phyloP scores from a whole-genome alignment of 1,140 invertebrate species.

The Eubasilissa regina region DNA sequence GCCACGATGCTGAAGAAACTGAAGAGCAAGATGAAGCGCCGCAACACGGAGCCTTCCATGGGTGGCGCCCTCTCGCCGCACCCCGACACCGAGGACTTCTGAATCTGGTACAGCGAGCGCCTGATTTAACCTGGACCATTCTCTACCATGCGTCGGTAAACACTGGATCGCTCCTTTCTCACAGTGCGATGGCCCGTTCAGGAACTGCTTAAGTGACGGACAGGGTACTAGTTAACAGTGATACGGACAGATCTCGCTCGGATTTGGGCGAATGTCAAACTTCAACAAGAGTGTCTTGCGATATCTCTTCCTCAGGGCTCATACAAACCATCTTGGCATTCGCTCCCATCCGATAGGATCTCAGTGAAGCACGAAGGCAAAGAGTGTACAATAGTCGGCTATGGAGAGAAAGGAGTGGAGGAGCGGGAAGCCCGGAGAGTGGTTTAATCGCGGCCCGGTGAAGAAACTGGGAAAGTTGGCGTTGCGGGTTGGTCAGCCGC shows the following conservation, averaged over 20 bases:
- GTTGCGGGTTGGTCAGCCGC: slow-evolving; percentile 36
- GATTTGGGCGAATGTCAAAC: neutral
- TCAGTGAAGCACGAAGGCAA: neutral
- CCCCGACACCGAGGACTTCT: slow-evolving; percentile 69
- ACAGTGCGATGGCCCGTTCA: slow-evolving; percentile 74
- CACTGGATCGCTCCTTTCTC: slow-evolving; percentile 68
- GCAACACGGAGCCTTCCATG: slow-evolving; percentile 94
- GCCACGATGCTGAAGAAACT: slow-evolving; percentile 91
- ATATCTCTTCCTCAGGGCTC: slow-evolving; percentile 49
- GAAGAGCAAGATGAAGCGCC: slow-evolving; percentile 95
- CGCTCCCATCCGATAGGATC: slow-evolving; percentile 3
- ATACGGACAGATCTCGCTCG: neutral
- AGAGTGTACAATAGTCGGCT: neutral
- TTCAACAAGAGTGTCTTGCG: neutral
- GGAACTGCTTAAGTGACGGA: slow-evolving; percentile 12
- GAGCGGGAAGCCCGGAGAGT: neutral
- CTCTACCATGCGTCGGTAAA: slow-evolving; percentile 68
- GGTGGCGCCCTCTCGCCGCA: slow-evolving; percentile 76
- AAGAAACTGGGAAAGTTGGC: neutral
- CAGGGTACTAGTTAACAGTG: neutral
- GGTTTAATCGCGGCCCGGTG: neutral
- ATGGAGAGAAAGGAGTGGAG: neutral
- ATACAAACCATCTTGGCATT: slow-evolving; percentile 41
- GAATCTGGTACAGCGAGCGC: slow-evolving; percentile 79
- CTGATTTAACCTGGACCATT: slow-evolving; percentile 78